Percentiles rank a stretch among this genome's conserved stretches.
Evolutionary conservation across 2,888 invertebrate genomes (phyloP).

Genomic region (Microdon myrmicae): DNA sequence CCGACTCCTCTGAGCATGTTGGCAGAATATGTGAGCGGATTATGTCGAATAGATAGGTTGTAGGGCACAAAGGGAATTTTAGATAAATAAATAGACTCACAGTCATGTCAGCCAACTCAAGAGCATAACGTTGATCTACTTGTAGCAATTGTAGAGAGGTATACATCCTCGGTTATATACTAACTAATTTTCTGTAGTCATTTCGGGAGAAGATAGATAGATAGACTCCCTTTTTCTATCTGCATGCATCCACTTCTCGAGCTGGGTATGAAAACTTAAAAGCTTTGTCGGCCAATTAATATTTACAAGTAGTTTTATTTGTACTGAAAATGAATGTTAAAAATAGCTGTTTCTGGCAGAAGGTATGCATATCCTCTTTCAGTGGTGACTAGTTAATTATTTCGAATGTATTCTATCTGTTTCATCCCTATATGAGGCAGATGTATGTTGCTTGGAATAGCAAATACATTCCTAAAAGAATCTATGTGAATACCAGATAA

Average conservation of each 20-base stretch:
- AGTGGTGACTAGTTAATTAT: too few relatives aligned
- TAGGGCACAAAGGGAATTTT: constrained; percentile 36
- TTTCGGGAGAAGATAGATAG: constrained; percentile 12
- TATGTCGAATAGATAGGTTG: constrained; percentile 20
- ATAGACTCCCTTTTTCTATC: background rate
- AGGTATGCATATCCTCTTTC: too few relatives aligned
- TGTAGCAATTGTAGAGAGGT: background rate
- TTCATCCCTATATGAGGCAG: too few relatives aligned
- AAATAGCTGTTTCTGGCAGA: too few relatives aligned
- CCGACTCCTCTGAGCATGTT: constrained; percentile 13
- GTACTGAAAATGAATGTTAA: too few relatives aligned
- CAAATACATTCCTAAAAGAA: too few relatives aligned
- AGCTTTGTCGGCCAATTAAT: constrained; percentile 56
- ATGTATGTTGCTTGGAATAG: too few relatives aligned
- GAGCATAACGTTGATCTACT: constrained; percentile 22
- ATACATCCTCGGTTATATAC: background rate
- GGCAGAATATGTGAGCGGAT: background rate
- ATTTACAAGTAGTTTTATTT: constrained; percentile 52
- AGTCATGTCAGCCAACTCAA: background rate
- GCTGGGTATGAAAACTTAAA: constrained; percentile 48
- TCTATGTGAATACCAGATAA: too few relatives aligned
- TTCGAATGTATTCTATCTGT: too few relatives aligned
- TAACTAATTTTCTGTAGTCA: constrained; percentile 1
- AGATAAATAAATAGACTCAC: constrained; percentile 16
- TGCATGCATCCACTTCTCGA: background rate